Conservation (phyloP, 2,113 vertebrate genomes). For the Oncorhynchus kisutch region DNA sequence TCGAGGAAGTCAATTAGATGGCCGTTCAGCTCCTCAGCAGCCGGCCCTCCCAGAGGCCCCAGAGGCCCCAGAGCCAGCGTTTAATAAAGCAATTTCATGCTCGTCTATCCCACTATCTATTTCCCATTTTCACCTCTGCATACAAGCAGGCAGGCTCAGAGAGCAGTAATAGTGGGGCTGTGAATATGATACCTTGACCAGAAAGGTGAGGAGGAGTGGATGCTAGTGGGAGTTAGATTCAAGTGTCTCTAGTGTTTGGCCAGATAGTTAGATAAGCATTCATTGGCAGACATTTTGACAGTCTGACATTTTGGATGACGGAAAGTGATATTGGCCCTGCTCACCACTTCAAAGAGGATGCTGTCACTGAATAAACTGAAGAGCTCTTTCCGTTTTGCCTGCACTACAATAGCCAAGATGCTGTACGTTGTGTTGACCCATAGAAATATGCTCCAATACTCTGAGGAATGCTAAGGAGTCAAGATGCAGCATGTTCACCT, state of each 20-base stretch:
- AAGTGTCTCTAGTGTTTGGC: background rate
- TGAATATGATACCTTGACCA: conserved; percentile 12
- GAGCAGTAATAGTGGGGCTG: conserved; percentile 10
- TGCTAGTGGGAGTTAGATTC: conserved; percentile 13
- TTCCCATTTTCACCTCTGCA: background rate
- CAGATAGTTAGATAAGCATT: background rate
- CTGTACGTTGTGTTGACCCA: conserved; percentile 27
- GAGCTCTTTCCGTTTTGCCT: conserved; percentile 47
- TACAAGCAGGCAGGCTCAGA: conserved; percentile 48
- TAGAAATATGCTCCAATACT: no score
- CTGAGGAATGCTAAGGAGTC: no score
- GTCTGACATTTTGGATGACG: conserved; percentile 16
- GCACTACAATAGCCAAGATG: conserved; percentile 62
- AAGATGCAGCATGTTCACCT: no score
- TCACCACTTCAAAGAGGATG: conserved; percentile 31
- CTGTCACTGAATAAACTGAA: conserved; percentile 39
- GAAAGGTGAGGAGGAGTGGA: conserved; percentile 27
- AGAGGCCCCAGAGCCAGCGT: conserved; percentile 16
- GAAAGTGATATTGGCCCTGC: conserved; percentile 40
- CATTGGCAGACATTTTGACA: background rate
- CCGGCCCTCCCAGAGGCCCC: background rate
- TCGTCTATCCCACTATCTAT: conserved; percentile 31
- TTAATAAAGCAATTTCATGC: conserved; percentile 64
- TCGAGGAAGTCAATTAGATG: no score
- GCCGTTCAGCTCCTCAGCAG: background rate